Conservation (phyloP, 2,888 invertebrate genomes). For the Drosophila longiperda region DNA sequence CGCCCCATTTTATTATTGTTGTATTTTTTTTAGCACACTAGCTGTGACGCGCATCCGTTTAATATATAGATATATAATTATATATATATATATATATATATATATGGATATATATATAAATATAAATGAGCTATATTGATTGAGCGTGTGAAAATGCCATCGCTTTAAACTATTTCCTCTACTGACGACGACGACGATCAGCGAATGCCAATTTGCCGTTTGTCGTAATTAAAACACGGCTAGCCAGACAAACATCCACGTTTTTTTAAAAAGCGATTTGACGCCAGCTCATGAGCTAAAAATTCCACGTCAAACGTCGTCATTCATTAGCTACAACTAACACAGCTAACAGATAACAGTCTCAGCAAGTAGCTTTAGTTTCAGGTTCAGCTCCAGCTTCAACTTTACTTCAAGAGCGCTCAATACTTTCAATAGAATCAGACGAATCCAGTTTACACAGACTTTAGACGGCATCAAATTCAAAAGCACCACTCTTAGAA, state of each 20-base stretch:
- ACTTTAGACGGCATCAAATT: conserved; percentile 29
- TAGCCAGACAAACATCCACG: conserved; percentile 18
- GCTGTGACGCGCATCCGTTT: conserved; percentile 67
- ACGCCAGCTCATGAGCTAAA: conserved; percentile 71
- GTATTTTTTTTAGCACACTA: conserved; percentile 31
- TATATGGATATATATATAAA: neutral
- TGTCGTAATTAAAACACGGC: conserved; percentile 68
- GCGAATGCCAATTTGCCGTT: conserved; percentile 66
- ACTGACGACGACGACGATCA: conserved; percentile 54
- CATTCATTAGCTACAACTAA: conserved; percentile 66
- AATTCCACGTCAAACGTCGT: conserved; percentile 71
- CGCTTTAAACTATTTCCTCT: conserved; percentile 55
- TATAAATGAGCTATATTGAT: conserved; percentile 38
- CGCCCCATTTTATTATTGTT: conserved; percentile 31
- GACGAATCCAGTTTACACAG: conserved; percentile 68
- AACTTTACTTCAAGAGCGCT: conserved; percentile 21
- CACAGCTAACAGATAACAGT: conserved; percentile 7
- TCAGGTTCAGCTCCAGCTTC: conserved; percentile 14
- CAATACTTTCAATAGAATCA: conserved; percentile 79
- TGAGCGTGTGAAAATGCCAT: conserved; percentile 77
- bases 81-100: conserved; percentile 4
- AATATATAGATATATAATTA: conserved; percentile 1
- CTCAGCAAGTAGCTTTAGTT: neutral
- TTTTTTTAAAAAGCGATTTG: conserved; percentile 14
- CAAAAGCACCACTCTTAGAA: conserved; percentile 43